phyloP scores from a whole-genome alignment of 2,888 invertebrate species.

The Digitonthophagus gazella region DNA sequence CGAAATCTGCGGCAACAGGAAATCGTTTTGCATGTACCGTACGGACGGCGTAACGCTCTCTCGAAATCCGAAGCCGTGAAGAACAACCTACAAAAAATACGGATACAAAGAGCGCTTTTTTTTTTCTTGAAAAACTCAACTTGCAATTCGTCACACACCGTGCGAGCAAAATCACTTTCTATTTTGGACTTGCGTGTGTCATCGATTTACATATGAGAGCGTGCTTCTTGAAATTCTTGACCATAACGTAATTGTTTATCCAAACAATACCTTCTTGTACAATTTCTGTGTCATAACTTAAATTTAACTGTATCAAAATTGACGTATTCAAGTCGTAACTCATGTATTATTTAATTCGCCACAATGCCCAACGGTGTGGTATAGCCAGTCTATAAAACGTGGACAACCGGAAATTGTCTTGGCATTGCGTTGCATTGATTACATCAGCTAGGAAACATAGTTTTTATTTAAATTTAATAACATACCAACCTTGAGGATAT shows the following conservation, averaged over 20 bases:
- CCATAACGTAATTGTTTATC: not conserved
- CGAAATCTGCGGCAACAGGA: not conserved
- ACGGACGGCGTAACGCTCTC: not conserved
- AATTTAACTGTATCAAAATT: too few species aligned
- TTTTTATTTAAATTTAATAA: not conserved
- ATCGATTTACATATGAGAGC: not conserved
- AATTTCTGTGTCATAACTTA: too few species aligned
- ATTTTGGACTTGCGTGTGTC: not conserved
- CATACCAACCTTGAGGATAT: not conserved
- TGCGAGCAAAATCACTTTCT: not conserved
- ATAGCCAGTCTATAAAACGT: too few species aligned
- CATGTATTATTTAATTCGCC: too few species aligned
- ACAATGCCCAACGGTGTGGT: too few species aligned
- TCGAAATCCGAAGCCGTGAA: not conserved
- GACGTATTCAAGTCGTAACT: too few species aligned
- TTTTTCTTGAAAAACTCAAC: not conserved
- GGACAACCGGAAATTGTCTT: not conserved
- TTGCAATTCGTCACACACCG: not conserved
- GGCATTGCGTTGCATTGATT: not conserved
- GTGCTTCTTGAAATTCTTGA: not conserved
- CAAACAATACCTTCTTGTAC: too few species aligned
- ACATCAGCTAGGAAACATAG: not conserved
- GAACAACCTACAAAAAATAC: not conserved
- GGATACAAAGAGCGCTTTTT: too few species aligned
- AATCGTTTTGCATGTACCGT: not conserved